phyloP scores from a whole-genome alignment of 1,140 invertebrate genomes.

The Rhopalosiphum padi region DNA sequence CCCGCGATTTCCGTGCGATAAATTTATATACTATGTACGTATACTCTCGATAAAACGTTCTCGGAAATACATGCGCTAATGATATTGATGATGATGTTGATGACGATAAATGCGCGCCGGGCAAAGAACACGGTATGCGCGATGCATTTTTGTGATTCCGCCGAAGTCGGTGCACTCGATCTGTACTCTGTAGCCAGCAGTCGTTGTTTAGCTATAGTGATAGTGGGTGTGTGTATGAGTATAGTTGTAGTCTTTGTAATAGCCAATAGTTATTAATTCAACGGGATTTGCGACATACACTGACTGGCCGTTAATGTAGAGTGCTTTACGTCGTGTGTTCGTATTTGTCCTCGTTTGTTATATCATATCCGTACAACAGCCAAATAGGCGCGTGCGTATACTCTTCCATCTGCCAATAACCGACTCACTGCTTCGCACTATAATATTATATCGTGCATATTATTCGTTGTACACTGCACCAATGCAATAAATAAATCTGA shows the following conservation, averaged over 20 bases:
- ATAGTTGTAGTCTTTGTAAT: background rate
- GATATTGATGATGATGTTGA: background rate
- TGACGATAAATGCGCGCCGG: background rate
- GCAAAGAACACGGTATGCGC: background rate
- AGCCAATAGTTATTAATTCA: background rate
- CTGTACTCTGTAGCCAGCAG: background rate
- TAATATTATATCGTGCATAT: no score
- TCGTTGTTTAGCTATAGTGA: background rate
- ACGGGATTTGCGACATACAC: background rate
- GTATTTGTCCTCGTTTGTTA: background rate
- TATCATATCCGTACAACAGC: no score
- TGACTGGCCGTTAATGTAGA: background rate
- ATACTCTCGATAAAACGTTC: background rate
- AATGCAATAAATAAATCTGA: no score
- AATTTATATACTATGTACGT: background rate
- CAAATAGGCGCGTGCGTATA: no score
- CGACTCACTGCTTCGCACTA: no score
- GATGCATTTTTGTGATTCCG: conserved; percentile 48
- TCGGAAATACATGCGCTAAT: background rate
- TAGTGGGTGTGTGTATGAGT: background rate
- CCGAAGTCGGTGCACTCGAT: conserved; percentile 32
- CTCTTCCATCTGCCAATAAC: no score
- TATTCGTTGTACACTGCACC: no score
- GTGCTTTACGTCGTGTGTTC: background rate
- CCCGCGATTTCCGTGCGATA: background rate